These are phyloP conservation scores for Lithodes maja DNA, from an alignment of 2,888 invertebrate species.

Conservation along the genomic window DNA sequence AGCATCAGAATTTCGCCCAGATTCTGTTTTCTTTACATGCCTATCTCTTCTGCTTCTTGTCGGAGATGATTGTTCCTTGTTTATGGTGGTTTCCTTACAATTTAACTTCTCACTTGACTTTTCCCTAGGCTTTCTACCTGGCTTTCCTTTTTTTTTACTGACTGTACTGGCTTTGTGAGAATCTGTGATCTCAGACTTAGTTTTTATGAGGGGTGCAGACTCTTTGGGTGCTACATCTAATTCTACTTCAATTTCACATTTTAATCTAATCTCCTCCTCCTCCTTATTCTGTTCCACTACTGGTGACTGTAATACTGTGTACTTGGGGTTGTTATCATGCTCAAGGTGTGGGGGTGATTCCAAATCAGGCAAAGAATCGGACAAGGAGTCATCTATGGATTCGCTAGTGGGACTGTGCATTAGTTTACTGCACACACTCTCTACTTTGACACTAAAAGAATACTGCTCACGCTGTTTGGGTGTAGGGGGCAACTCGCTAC, in stretches of 20 bases:
- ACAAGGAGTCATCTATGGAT: conserved; percentile 35
- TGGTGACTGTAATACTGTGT: conserved; percentile 5
- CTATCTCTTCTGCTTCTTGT: conserved; percentile 42
- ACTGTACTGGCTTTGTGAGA: background rate
- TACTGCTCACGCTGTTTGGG: conserved; percentile 5
- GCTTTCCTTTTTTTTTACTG: no score
- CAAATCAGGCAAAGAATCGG: conserved; percentile 48
- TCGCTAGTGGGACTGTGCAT: conserved; percentile 11
- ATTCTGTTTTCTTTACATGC: conserved; percentile 35
- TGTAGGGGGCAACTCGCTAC: conserved; percentile 15
- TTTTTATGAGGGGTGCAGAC: background rate
- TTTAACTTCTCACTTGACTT: background rate
- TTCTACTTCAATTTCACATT: background rate
- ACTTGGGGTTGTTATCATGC: background rate
- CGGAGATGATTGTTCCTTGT: background rate
- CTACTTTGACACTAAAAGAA: conserved; percentile 38
- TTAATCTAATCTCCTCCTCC: background rate
- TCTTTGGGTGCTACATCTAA: background rate
- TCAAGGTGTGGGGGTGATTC: conserved; percentile 24
- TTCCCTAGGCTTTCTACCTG: background rate
- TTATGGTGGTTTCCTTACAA: background rate
- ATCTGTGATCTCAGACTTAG: background rate
- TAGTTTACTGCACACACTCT: conserved; percentile 32
- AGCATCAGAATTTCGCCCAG: conserved; percentile 32
- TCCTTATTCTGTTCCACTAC: background rate